Evolutionary conservation across 1,140 invertebrate species (phyloP).

Genomic region (Heliconius hewitsoni): DNA sequence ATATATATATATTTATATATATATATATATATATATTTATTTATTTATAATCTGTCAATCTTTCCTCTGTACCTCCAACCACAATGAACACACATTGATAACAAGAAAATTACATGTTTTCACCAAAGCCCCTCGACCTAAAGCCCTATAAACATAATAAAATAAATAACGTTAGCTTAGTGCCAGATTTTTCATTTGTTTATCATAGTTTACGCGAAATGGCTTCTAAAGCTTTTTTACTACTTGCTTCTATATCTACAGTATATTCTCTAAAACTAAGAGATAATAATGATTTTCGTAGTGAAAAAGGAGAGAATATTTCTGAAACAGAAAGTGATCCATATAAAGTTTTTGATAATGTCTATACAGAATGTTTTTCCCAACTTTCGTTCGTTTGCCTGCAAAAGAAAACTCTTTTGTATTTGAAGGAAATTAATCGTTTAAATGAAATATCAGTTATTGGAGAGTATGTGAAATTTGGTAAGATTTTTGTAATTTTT

Average conservation of each 20-base stretch:
- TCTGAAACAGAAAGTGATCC: conserved; percentile 26
- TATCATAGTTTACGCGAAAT: conserved; percentile 40
- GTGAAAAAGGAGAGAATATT: conserved; percentile 34
- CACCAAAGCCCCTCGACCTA: conserved; percentile 49
- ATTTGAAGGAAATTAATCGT: conserved; percentile 75
- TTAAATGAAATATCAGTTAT: conserved; percentile 79
- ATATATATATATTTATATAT: background rate
- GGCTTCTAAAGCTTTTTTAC: conserved; percentile 27
- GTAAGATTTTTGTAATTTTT: conserved; percentile 53
- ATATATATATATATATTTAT: background rate
- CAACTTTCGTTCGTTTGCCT: conserved; percentile 80
- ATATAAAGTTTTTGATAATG: conserved; percentile 65
- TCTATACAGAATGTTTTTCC: conserved; percentile 77
- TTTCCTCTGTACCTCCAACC: conserved; percentile 32
- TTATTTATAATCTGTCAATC: background rate
- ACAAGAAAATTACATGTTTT: conserved; percentile 53
- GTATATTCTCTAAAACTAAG: background rate
- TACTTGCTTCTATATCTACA: background rate
- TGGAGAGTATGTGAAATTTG: conserved; percentile 80
- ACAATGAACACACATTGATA: conserved; percentile 23
- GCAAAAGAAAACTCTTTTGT: conserved; percentile 78
- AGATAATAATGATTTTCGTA: conserved; percentile 14
- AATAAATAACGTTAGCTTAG: conserved; percentile 57
- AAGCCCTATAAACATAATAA: conserved; percentile 56
- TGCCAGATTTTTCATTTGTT: conserved; percentile 55